A percentile compares a stretch with the other conserved stretches of the same genome.
phyloP scores from a whole-genome alignment of 92 coral and sea anemone genomes.

The Parazoanthus darwini region DNA sequence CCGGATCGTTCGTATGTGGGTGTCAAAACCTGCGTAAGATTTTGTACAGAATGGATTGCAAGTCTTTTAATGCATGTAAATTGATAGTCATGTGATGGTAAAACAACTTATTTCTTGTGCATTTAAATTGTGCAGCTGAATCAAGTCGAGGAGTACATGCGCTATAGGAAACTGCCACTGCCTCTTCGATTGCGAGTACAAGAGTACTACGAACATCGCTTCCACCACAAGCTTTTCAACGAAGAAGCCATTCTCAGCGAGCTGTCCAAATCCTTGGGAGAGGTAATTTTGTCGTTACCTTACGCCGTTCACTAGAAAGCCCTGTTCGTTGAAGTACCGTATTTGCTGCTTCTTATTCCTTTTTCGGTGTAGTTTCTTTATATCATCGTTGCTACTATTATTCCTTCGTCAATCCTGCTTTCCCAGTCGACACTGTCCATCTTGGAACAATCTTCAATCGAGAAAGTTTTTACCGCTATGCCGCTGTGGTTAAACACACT shows the following conservation, averaged over 20 bases:
- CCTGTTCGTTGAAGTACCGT: too few species aligned
- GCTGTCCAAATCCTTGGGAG: conserved; percentile 85
- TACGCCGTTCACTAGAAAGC: too few species aligned
- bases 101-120: not conserved
- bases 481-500: too few species aligned
- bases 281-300: conserved; percentile 49
- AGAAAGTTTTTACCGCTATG: too few species aligned
- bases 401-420: not conserved
- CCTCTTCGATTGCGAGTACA: conserved; percentile 84
- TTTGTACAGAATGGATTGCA: too few species aligned
- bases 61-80: not conserved
- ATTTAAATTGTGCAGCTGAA: conserved; percentile 62
- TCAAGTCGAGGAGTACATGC: conserved; percentile 98
- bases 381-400: too few species aligned
- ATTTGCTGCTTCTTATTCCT: too few species aligned
- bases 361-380: not conserved
- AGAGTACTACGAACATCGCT: conserved; percentile 94
- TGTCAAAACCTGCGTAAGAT: too few species aligned
- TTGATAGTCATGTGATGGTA: not conserved
- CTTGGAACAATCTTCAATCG: too few species aligned
- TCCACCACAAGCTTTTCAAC: conserved; percentile 89
- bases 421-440: not conserved
- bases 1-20: not conserved
- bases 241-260: conserved; percentile 85
- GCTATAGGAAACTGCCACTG: conserved; percentile 89